Conservation (phyloP, 1,140 invertebrate genomes). For the Whitmania pigra region DNA sequence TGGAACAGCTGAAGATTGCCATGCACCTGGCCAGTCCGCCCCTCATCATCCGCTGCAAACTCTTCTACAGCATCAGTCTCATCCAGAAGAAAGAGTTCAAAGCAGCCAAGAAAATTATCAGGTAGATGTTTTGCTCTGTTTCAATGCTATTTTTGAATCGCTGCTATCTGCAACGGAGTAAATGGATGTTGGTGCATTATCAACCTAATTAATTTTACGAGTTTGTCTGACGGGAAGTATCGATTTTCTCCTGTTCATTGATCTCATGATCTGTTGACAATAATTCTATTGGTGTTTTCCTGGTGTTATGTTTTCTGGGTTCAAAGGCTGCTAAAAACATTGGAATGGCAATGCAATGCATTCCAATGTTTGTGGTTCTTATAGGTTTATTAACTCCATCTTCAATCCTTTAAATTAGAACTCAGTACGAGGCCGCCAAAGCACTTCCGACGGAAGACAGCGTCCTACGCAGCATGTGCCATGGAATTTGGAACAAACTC, state of each 20-base stretch:
- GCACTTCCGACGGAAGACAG: slow-evolving; percentile 9
- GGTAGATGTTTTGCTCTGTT: slow-evolving; percentile 25
- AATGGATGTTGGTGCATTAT: no score
- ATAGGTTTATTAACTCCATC: no score
- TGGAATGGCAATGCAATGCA: no score
- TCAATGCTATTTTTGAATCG: not conserved
- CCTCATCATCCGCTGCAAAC: slow-evolving; percentile 60
- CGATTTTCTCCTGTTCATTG: no score
- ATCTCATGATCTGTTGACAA: no score
- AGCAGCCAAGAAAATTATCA: slow-evolving; percentile 54
- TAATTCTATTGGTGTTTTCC: no score
- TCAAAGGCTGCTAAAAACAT: no score
- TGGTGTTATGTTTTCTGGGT: no score
- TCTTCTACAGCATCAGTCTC: slow-evolving; percentile 73
- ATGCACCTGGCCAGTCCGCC: slow-evolving; percentile 64
- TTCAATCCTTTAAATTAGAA: not conserved
- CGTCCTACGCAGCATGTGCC: slow-evolving; percentile 16
- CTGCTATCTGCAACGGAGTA: not conserved
- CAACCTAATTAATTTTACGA: no score
- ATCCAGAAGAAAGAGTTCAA: slow-evolving; percentile 62
- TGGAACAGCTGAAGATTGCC: slow-evolving; percentile 65
- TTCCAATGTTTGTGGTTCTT: no score
- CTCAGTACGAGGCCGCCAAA: slow-evolving; percentile 15
- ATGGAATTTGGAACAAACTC: slow-evolving; percentile 23
- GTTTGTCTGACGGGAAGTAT: no score